These are phyloP conservation scores for Chirona hameri DNA, from an alignment of 2,888 invertebrate species.

Conservation along the genomic window DNA sequence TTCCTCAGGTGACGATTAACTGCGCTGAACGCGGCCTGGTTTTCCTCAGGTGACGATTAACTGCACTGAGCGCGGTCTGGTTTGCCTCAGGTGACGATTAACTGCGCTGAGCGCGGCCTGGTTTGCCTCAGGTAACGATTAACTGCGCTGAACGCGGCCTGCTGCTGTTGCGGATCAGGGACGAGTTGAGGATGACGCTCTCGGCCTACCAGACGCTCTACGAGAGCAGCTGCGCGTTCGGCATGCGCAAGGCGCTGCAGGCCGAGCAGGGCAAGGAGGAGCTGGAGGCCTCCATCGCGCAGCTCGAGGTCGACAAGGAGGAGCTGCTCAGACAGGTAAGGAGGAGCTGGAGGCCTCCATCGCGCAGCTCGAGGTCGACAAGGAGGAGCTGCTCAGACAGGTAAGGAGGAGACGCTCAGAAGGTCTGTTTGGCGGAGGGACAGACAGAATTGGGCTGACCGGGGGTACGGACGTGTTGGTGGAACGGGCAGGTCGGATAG, in stretches of 20 bases:
- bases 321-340: conserved; percentile 61
- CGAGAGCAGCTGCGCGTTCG: conserved; percentile 96
- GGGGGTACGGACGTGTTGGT: no score
- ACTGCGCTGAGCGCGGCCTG: no score
- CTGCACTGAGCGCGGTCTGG: no score
- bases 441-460: no score
- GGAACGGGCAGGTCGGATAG: no score
- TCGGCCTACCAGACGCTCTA: conserved; percentile 94
- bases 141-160: conserved; percentile 52
- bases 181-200: conserved; percentile 94
- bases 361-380: conserved; percentile 63
- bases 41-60: no score
- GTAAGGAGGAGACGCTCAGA: conserved; percentile 42
- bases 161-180: conserved; percentile 83
- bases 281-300: conserved; percentile 68
- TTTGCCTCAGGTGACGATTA: no score
- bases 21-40: no score
- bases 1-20: no score
- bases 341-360: conserved; percentile 62
- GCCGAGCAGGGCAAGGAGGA: conserved; percentile 86
- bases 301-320: conserved; percentile 62
- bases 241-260: conserved; percentile 95
- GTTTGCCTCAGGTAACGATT: conserved; percentile 47
- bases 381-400: no score
- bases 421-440: no score